phyloP scores from a whole-genome alignment of 1,140 invertebrate species.

The Apis dorsata region DNA sequence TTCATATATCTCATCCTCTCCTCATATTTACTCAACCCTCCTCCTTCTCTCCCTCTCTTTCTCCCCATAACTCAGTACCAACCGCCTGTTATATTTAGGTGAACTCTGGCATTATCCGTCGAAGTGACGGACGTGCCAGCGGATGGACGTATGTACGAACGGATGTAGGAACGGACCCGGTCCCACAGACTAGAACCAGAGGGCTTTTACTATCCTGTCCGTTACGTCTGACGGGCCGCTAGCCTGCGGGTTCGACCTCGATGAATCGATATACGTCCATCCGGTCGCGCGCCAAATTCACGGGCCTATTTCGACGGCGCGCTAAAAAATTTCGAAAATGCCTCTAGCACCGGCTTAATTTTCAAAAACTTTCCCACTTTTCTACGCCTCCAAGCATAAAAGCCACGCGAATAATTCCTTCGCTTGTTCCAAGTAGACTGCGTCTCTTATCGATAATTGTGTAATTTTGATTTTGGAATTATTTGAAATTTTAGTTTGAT shows the following conservation, averaged over 20 bases:
- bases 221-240: slow-evolving; percentile 67
- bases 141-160: slow-evolving; percentile 56
- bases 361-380: background rate
- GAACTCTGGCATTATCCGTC: slow-evolving; percentile 72
- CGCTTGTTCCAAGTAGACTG: too few species aligned
- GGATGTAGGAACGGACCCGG: slow-evolving; percentile 65
- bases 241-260: slow-evolving; percentile 57
- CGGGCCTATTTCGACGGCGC: slow-evolving; percentile 27
- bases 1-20: too few species aligned
- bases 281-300: slow-evolving; percentile 47
- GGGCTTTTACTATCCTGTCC: slow-evolving; percentile 68
- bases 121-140: slow-evolving; percentile 63
- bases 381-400: too few species aligned
- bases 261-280: slow-evolving; percentile 69
- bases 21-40: too few species aligned
- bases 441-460: too few species aligned
- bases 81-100: slow-evolving; percentile 69
- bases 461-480: too few species aligned
- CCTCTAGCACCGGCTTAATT: background rate
- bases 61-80: background rate
- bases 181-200: slow-evolving; percentile 61
- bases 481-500: too few species aligned
- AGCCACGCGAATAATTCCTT: too few species aligned
- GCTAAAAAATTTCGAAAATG: slow-evolving; percentile 8
- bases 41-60: background rate